phyloP scores from a whole-genome alignment of 2,797 vertebrate genomes.

The Pitangus sulphuratus region DNA sequence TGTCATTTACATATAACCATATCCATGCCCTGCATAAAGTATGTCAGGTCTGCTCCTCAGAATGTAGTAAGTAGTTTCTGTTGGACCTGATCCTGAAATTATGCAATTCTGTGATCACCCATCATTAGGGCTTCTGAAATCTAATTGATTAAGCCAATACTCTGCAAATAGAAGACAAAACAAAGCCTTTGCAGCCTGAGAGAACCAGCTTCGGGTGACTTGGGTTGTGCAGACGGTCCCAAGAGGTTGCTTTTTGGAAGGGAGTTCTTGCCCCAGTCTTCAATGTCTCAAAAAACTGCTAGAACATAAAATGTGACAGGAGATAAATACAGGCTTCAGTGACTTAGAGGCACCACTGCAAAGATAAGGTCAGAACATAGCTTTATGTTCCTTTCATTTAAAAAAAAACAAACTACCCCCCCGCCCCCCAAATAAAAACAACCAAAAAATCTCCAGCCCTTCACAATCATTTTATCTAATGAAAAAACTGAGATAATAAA shows the following conservation, averaged over 20 bases:
- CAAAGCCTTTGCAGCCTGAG: not conserved
- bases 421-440: not conserved
- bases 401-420: not conserved
- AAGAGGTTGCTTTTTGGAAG: not conserved
- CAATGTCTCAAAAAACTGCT: rapidly evolving
- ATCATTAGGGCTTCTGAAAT: not conserved
- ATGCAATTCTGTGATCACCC: not conserved
- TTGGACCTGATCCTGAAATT: not conserved
- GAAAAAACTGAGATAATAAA: not conserved
- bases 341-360: not conserved
- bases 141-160: not conserved
- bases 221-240: not conserved
- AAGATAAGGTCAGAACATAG: not conserved
- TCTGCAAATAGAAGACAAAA: not conserved
- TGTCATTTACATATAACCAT: not conserved
- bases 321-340: not conserved
- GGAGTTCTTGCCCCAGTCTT: not conserved
- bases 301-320: not conserved
- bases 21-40: not conserved
- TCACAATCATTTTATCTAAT: not conserved
- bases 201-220: not conserved
- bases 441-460: not conserved
- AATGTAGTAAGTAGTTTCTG: not conserved
- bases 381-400: not conserved
- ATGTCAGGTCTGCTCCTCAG: not conserved